Evolutionary conservation across 2,113 vertebrate species (phyloP), one percentile per base, ranked within the genome.

Genomic region (Phasianus colchicus): DNA sequence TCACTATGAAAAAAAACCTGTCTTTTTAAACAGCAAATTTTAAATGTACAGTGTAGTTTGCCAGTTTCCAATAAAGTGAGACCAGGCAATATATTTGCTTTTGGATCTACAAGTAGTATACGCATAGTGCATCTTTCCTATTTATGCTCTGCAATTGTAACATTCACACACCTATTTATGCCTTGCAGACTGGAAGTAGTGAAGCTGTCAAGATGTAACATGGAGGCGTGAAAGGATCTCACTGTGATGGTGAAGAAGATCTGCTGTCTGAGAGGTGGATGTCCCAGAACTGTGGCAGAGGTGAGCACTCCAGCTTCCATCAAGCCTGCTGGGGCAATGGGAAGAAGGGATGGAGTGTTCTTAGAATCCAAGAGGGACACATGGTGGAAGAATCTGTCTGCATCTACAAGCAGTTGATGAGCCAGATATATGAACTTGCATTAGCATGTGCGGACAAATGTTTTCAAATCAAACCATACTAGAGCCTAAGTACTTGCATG

Each of bases 181-280:
- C 54, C 43, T 73, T 65, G 19, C 24, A 77, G 50, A n/a, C 65
- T 55, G 55, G 43, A 57, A 63, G 55, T 13, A 38, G 22, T 52
- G 69, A 34, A 65, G 38, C 1, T 52, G 27, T 19, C 38, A 61
- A 73, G 50, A 25, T 70, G 25, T 14, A 80, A 50, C 6, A 2
- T 18, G 13, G 20, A 11, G 30, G 12, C 17, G 57, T 0, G 0
- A 69, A 80, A 9, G 25, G 12, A 52, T 47, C n/a, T 61, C 13
- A 38, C 32, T 60, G 27, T 61, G 63, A 40, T 34, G 36, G 16
- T 11, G 30, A 43, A 58, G 22, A 69, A 43, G 14, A 42, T 5
- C 21, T 57, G 22, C 36, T 72, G 27, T 14, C 40, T 1, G 2
- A 76, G 36, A 76, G 6, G 12, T 80, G 30, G 45, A 30, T 0